Percentiles rank a stretch among this genome's conserved stretches.
Evolutionary conservation across 2,888 invertebrate species (phyloP).

Genomic region (Lasioglossum zephyrum): DNA sequence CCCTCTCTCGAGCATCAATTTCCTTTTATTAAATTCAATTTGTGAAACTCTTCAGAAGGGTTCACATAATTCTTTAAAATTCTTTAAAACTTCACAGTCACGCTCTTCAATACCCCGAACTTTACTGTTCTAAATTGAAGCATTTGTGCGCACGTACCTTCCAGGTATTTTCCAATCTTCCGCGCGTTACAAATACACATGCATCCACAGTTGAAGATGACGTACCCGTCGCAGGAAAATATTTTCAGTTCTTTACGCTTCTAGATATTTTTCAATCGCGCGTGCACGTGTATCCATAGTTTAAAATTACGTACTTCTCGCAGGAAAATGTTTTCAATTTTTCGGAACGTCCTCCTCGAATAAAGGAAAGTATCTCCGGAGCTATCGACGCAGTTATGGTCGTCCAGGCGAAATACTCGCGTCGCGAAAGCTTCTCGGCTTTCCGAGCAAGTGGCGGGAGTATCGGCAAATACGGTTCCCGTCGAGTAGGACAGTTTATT

Average conservation of each 20-base stretch:
- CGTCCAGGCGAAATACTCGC: background rate
- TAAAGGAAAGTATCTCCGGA: background rate
- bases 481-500: background rate
- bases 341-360: background rate
- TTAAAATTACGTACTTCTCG: background rate
- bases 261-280: background rate
- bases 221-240: no score
- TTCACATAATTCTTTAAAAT: background rate
- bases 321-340: background rate
- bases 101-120: no score
- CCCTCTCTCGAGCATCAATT: background rate
- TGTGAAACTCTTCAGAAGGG: background rate
- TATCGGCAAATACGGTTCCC: background rate
- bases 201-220: no score
- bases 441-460: background rate
- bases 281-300: background rate
- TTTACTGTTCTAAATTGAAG: background rate
- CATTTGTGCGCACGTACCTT: no score
- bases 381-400: background rate
- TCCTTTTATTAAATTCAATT: background rate
- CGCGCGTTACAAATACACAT: no score
- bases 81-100: background rate
- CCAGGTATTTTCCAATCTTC: background rate
- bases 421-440: background rate
- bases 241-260: background rate